Base-by-base conservation (phyloP, 2,113 vertebrate genomes). In the Hoplias malabaricus region DNA sequence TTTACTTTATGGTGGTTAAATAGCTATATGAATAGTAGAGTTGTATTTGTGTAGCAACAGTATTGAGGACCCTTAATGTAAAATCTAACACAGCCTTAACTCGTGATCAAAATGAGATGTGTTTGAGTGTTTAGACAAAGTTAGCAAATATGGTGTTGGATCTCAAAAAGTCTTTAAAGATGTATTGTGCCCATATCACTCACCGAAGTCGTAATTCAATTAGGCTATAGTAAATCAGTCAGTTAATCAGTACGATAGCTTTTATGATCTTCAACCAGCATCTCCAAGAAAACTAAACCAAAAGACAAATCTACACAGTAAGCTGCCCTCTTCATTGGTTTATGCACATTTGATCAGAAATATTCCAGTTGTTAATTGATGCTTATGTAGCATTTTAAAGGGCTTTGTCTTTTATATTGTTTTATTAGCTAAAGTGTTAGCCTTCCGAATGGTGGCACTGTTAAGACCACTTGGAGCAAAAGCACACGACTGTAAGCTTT, bases 401-500 rank as follows among this genome's bases (percentile, higher is more conserved):
- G 83, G 67, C 66, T 78, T 79, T 82, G 76, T 82, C 40, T 82
- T 75, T 78, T 73, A 43, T 73, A 75, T 81, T 13, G 43, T 75
- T 75, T 62, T 25, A 67, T 73, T 65, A 66, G 69, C 48, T 61
- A 67, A 78, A 42, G 82, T 71, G 70, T 80, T 72, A 66, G 62
- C 61, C 36, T 76, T 79, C 67, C 46, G 14, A 14, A 33, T 77
- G 53, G 69, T 53, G 46, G 76, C 72, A 78, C 78, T 62, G 67
- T 83, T 84, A 70, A 59, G 27, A 72, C n/a, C 38, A 75, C 82
- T 36, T 62, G 71, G 38, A 81, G 31, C 34, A 72, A 79, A 87
- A 87, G 86, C 86, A 87, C 86, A 87, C 81, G 61, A 34, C 62
- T 69, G 73, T 48, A 34, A 79, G 76, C 66, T 43, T 78, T 57